phyloP scores from a whole-genome alignment of 2,113 vertebrate genomes.

The Bungarus multicinctus region DNA sequence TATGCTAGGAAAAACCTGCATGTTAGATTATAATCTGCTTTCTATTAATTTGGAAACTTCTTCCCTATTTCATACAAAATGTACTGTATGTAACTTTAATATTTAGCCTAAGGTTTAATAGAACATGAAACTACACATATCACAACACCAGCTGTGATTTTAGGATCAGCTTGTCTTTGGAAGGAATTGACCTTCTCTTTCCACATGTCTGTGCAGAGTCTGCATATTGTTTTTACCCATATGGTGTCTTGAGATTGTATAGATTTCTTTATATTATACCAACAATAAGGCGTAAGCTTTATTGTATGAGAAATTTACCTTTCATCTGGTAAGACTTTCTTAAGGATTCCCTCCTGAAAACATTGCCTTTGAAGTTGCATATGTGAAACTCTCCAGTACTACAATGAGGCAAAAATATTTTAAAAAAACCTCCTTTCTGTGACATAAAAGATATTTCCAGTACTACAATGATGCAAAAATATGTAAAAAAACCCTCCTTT shows the following conservation, averaged over 20 bases:
- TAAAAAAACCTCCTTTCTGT: neutral
- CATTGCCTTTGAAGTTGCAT: neutral
- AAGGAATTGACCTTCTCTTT: constrained; percentile 26
- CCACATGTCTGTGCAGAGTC: constrained; percentile 17
- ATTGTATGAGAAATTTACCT: constrained; percentile 5
- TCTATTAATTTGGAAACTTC: constrained; percentile 34
- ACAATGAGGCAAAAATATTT: constrained; percentile 6
- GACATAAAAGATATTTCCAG: neutral
- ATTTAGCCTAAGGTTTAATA: neutral
- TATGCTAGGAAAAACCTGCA: constrained; percentile 28
- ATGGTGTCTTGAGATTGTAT: neutral
- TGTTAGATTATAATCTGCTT: constrained; percentile 1
- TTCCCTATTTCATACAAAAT: constrained; percentile 19
- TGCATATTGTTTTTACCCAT: constrained; percentile 9
- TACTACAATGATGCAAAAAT: no score
- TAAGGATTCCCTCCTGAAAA: neutral
- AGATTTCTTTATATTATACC: constrained; percentile 33
- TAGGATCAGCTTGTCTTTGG: constrained; percentile 25
- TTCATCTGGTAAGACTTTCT: neutral
- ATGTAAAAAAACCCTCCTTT: no score
- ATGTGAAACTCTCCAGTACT: neutral
- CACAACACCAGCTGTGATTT: constrained; percentile 37
- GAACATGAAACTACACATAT: constrained; percentile 4
- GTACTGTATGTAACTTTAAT: constrained; percentile 31
- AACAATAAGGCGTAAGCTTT: neutral